These are phyloP conservation scores for Etheostoma nigrum DNA, from an alignment of 2,797 vertebrate species.

Conservation along the genomic window DNA sequence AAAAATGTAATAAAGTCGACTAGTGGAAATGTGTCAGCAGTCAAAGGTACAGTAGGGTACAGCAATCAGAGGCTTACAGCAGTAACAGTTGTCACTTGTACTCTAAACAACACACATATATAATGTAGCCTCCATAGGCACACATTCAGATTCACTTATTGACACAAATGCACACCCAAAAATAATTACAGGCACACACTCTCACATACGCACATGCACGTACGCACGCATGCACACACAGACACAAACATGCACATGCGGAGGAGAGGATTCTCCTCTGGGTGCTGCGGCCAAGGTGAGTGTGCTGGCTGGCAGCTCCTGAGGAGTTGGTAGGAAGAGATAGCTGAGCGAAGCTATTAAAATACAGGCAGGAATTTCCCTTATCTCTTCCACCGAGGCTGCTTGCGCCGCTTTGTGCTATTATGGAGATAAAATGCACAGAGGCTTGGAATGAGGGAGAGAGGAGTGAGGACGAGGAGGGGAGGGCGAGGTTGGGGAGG, in stretches of 20 bases:
- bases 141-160: slow-evolving; percentile 39
- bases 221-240: slow-evolving; percentile 17
- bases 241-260: slow-evolving; percentile 15
- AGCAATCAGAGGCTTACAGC: background rate
- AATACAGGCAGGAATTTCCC: slow-evolving; percentile 88
- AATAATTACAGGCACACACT: background rate
- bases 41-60: slow-evolving; percentile 4
- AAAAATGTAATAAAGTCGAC: background rate
- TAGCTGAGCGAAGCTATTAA: slow-evolving; percentile 92
- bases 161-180: slow-evolving; percentile 16
- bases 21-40: background rate
- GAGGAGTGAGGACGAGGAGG: slow-evolving; percentile 67
- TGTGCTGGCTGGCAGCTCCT: slow-evolving; percentile 84
- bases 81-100: slow-evolving; percentile 3
- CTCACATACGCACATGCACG: slow-evolving; percentile 32
- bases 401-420: slow-evolving; percentile 88
- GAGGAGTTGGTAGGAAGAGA: slow-evolving; percentile 87
- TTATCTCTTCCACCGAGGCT: slow-evolving; percentile 84
- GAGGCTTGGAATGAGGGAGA: slow-evolving; percentile 80
- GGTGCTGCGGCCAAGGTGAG: slow-evolving; percentile 88
- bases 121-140: background rate
- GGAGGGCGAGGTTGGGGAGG: slow-evolving; percentile 64
- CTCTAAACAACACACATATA: slow-evolving; percentile 24
- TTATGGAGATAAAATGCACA: slow-evolving; percentile 91
- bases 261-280: slow-evolving; percentile 82